These are phyloP conservation scores for Clarias pachynema DNA, from an alignment of 2,797 vertebrate species.

Conservation along the genomic window DNA sequence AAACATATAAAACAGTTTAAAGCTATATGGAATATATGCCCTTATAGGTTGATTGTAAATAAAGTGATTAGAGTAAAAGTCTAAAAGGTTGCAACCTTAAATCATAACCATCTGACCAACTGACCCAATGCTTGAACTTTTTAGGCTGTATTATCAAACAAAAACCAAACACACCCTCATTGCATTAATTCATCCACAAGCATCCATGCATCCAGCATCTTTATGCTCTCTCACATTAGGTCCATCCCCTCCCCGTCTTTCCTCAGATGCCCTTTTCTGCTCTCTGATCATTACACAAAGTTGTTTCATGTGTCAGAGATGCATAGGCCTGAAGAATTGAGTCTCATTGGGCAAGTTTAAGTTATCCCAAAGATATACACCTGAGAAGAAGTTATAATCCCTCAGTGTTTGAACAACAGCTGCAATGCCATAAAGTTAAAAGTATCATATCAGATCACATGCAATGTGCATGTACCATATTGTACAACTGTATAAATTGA, in stretches of 20 bases:
- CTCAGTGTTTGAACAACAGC: background rate
- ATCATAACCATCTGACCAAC: constrained; percentile 5
- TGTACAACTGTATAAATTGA: background rate
- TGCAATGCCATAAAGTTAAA: background rate
- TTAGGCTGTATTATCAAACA: constrained; percentile 40
- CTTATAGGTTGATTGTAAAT: background rate
- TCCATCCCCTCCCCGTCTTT: too few species aligned
- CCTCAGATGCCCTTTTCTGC: background rate
- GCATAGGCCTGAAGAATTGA: background rate
- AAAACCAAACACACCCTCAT: constrained; percentile 12
- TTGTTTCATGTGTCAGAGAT: background rate
- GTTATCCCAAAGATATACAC: background rate
- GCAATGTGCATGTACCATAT: background rate
- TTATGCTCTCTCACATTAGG: background rate
- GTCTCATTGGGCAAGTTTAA: background rate
- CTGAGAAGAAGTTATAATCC: background rate
- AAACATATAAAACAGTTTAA: background rate
- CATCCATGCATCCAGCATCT: constrained; percentile 4
- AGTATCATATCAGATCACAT: background rate
- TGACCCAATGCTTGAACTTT: constrained; percentile 18
- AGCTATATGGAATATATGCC: background rate
- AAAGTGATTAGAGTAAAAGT: background rate
- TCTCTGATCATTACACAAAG: background rate
- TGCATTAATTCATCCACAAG: constrained; percentile 8
- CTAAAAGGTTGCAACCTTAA: constrained; percentile 17